Evolutionary conservation across 2,797 vertebrate species (phyloP), one percentile per base, ranked within the genome.

Genomic region (Chlorospingus semifuscus): DNA sequence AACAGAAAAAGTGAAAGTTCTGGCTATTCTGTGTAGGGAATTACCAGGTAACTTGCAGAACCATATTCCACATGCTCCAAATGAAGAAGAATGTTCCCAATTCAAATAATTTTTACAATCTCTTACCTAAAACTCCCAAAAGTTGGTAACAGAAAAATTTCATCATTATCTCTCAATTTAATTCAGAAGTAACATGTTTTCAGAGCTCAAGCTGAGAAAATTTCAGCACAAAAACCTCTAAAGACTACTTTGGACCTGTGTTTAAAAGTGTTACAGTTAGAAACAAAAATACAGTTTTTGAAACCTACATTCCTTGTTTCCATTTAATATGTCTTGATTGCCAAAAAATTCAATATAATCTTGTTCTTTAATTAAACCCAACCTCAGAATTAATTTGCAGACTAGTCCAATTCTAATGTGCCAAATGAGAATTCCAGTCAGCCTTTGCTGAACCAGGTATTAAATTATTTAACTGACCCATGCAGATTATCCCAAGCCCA

Each of bases 241-340:
- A 12, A 75, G 15, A 66, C 22, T 46, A 61, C 44, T 57, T 3
- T 0, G 8, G 34, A 65, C 17, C 69, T 0, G 0, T 22, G 39
- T 78, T 90, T 75, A 39, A n/a, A 77, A 68, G 16, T 42, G 7
- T 17, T 72, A 49, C 0, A 4, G 29, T 36, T 53, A 83, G 53
- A 78, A 72, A 53, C 14, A 77, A 36, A 27, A 83, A 65, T 21
- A 24, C 8, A 0, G 0, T 6, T 92, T 87, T 52, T 37, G 15
- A 77, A 91, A 87, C 29, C 18, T 44, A 11, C 21, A 27, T 76
- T 85, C 8, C 13, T 59, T 55, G 26, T 23, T 55, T 50, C 12
- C 16, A 69, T 13, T 20, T 76, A 82, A 13, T 27, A 72, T 1
- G 7, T 39, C 26, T 57, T 39, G 23, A 64, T 2, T 64, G 47